Base-by-base conservation (phyloP, 2,888 invertebrate species). In the Drosophila multiciliata region DNA sequence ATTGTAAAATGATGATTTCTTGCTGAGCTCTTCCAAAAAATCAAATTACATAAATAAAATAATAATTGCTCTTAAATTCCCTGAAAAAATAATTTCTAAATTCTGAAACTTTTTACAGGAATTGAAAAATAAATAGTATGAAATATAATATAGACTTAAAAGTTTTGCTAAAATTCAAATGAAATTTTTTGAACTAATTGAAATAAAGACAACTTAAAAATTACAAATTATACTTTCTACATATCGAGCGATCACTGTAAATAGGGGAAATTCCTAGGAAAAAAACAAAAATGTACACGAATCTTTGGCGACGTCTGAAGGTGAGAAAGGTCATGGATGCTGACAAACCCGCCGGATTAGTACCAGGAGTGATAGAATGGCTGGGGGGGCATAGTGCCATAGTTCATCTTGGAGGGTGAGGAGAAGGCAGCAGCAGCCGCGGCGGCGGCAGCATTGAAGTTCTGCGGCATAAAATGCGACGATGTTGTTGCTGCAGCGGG, bases 381-480 rank as follows among this genome's bases (percentile, higher is more conserved):
- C 73, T 92, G 93, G 0, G 92, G 90, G 20, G 92, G 88, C 78
- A 92, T 91, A 8, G 89, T 75, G n/a, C 90, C 71, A 53, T 92
- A 92, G 75, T 89, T 92, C 62, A 91, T 85, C 76, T 92, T 92
- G 11, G 91, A 80, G 45, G 92, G 88, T 35, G 92, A 91, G 2
- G 88, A 82, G 70, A 92, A 92, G 53, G 92, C 88, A 45, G 90
- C 78, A 7, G 76, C 76, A 11, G 78, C 78, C 6, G 79, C 80
- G 49, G 79, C 80, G 66, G 90, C 83, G 4, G 90, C 78, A 73
- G 90, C 78, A 73, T 90, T 88, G 78, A 92, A 92, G 78, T 92
- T 93, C 42, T 92, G 93, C 55, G 92, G 92, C 92, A 92, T 92
- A 45, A 91, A 93, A 48, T 92, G 91, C n/a, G 91, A 63, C 26